phyloP scores from a whole-genome alignment of 2,797 vertebrate genomes.

The Parambassis ranga region DNA sequence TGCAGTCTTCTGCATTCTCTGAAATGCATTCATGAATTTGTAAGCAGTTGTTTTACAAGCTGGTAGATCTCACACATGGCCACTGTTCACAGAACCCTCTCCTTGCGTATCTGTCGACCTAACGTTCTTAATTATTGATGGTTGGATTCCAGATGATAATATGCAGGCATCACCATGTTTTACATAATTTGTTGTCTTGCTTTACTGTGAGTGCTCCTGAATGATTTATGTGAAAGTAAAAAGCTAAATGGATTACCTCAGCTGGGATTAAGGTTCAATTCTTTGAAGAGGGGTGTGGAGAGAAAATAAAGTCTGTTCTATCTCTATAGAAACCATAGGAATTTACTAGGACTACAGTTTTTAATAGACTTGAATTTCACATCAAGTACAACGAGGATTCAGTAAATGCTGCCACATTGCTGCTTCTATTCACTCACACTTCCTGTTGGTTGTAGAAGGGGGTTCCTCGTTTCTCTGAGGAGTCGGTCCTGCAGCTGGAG shows the following conservation, averaged over 20 bases:
- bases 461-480: constrained; percentile 89
- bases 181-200: constrained; percentile 62
- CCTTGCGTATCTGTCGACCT: constrained; percentile 8
- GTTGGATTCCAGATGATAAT: constrained; percentile 47
- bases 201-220: constrained; percentile 46
- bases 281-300: background rate
- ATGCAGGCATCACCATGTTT: constrained; percentile 53
- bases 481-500: constrained; percentile 94
- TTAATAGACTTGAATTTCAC: background rate
- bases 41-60: constrained; percentile 30
- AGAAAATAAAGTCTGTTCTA: background rate
- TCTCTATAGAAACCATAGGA: background rate
- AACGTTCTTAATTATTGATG: constrained; percentile 71
- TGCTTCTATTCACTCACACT: background rate
- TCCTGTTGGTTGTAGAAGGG: constrained; percentile 83
- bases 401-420: background rate
- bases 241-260: constrained; percentile 18
- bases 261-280: background rate
- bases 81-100: constrained; percentile 9
- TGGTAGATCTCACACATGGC: constrained; percentile 38
- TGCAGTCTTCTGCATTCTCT: constrained; percentile 18
- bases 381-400: background rate
- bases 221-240: constrained; percentile 50
- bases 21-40: constrained; percentile 57
- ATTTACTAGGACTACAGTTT: background rate